A percentile compares a stretch with the other conserved stretches of the same genome.
phyloP scores from a whole-genome alignment of 1,140 invertebrate genomes.

The Zeugodacus cucurbitae region DNA sequence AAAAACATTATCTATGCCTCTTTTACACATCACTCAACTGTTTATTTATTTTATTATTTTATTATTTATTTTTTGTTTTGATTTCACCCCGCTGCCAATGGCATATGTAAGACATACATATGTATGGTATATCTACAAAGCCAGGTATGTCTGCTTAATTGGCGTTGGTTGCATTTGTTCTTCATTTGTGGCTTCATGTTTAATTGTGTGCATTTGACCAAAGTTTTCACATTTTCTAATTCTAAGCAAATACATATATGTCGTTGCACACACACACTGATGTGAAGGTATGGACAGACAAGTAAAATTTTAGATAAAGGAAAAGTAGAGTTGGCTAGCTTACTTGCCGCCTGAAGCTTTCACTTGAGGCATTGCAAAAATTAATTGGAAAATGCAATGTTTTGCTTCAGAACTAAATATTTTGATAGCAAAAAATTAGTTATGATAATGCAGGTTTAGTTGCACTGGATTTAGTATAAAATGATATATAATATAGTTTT shows the following conservation, averaged over 20 bases:
- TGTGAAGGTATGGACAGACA: neutral
- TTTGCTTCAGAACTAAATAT: no score
- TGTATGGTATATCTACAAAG: neutral
- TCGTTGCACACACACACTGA: neutral
- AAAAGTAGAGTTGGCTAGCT: neutral
- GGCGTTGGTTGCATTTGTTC: neutral
- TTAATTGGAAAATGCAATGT: neutral
- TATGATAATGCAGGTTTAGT: no score
- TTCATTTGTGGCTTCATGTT: constrained; percentile 3
- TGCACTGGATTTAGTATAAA: no score
- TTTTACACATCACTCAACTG: neutral
- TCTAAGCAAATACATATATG: neutral
- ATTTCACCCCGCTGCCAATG: neutral
- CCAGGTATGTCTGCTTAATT: neutral
- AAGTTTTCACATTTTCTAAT: constrained; percentile 26
- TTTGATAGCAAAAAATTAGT: no score
- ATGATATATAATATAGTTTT: no score
- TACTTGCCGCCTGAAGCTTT: neutral
- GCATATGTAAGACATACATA: neutral
- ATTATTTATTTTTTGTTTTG: neutral
- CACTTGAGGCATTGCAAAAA: neutral
- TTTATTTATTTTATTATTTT: neutral
- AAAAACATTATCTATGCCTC: neutral
- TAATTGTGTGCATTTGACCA: constrained; percentile 29
- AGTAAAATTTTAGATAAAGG: neutral